Evolutionary conservation across 1,140 invertebrate genomes (phyloP).

Genomic region (Pseudomyrmex flavicornis): DNA sequence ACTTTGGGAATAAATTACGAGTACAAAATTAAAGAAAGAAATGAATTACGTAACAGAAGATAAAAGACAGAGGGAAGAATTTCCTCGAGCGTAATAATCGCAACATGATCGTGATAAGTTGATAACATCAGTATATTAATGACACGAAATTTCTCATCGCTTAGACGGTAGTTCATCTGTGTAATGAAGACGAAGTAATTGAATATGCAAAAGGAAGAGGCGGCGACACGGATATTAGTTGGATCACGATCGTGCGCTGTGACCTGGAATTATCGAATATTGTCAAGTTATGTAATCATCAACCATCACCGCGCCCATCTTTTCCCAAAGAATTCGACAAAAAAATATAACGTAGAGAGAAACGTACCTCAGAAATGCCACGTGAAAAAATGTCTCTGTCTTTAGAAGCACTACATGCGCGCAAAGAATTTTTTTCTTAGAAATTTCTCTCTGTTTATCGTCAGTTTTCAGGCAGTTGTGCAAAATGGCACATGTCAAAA

Average conservation of each 20-base stretch:
- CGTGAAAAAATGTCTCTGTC: background rate
- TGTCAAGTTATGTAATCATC: slow-evolving; percentile 24
- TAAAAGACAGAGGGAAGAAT: background rate
- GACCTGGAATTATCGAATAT: slow-evolving; percentile 60
- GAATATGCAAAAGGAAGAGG: background rate
- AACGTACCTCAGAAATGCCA: background rate
- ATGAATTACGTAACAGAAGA: background rate
- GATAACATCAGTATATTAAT: background rate
- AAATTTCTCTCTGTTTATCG: background rate
- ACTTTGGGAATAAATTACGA: background rate
- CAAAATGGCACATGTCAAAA: no score
- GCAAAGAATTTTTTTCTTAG: background rate
- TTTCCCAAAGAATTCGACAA: background rate
- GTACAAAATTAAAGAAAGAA: background rate
- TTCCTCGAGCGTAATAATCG: background rate
- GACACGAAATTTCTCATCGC: slow-evolving; percentile 27
- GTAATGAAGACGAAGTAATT: slow-evolving; percentile 37
- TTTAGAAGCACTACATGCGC: background rate
- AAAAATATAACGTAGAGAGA: background rate
- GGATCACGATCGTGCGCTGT: background rate
- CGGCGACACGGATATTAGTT: background rate
- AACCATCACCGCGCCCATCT: background rate
- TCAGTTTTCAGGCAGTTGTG: no score
- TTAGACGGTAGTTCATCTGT: background rate
- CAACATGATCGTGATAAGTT: background rate